Evolutionary conservation across 2,113 vertebrate genomes (phyloP), one percentile per base, ranked within the genome.

Genomic region (Nansenia antarctica): DNA sequence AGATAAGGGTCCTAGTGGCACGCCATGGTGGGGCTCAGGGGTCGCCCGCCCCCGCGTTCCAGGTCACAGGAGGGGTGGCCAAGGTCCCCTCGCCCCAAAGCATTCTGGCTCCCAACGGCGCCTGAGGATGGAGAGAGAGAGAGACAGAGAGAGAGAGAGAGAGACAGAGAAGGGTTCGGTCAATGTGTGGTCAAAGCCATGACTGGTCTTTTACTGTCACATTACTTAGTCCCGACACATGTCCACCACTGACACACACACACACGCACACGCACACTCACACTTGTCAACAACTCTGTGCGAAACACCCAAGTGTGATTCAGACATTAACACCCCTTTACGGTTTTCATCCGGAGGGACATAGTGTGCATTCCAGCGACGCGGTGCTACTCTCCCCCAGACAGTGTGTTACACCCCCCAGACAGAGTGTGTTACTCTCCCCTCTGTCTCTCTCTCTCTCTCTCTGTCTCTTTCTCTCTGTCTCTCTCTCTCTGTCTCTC

Each of bases 41-140:
- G 82, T 87, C 85, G 12, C 81, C 85, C 82, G 90, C 86, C 83
- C 89, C 80, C 76, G 83, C 85, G 77, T 89, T 87, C 89, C 86
- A 86, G 78, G 81, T 88, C 78, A 85, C 65, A 74, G 76, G 84
- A 83, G 79, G 75, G 52, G 66, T 85, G 70, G 81, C 69, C 29
- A 76, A 77, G 78, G 79, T 59, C 37, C 62, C 29, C 3, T 70
- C 45, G 55, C 82, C 79, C 88, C 83, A 84, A 80, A 80, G 80
- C 85, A 81, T 80, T 70, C 78, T 80, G 79, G 62, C 78, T 81
- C 86, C 80, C 76, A 76, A 79, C 75, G 82, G 78, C 71, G 79
- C 86, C 91, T 92, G 88, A n/a, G 69, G 74, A 85, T 58, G 73
- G 65, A 76, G 58, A 63, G 62, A 81, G 30, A 39, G 30, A 62